Percentiles rank a stretch among this genome's conserved stretches.
phyloP scores from a whole-genome alignment of 2,888 invertebrate genomes.

The Agonum fuliginosum region DNA sequence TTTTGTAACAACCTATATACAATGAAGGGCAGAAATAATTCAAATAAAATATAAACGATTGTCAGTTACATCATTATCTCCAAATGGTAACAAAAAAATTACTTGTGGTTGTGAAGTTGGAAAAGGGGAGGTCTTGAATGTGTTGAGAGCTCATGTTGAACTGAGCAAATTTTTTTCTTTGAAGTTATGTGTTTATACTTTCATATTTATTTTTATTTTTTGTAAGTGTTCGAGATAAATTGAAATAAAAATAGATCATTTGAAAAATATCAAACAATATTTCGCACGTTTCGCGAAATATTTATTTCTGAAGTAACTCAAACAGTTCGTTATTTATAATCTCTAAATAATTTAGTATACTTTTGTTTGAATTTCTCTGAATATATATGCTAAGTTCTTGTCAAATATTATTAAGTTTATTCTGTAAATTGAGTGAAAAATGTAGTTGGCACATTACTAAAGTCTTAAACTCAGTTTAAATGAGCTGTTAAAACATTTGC shows the following conservation, averaged over 20 bases:
- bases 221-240: neutral
- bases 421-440: slow-evolving; percentile 24
- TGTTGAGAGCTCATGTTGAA: no score
- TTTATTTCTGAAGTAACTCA: neutral
- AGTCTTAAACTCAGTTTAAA: neutral
- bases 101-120: no score
- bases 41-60: no score
- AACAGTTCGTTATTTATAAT: neutral
- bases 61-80: no score
- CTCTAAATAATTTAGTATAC: neutral
- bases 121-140: no score
- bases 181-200: slow-evolving; percentile 11
- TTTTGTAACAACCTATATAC: no score
- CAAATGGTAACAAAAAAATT: no score
- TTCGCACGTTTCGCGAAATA: neutral
- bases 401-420: slow-evolving; percentile 10
- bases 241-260: neutral
- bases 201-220: slow-evolving; percentile 26
- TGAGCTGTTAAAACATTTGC: slow-evolving; percentile 11
- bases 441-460: slow-evolving; percentile 8
- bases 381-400: neutral
- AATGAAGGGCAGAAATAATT: no score
- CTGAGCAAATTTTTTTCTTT: neutral
- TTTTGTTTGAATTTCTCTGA: neutral
- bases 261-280: slow-evolving; percentile 5